These are phyloP conservation scores for Allenopithecus nigroviridis DNA, from an alignment of 2,797 vertebrate species.

Conservation along the genomic window DNA sequence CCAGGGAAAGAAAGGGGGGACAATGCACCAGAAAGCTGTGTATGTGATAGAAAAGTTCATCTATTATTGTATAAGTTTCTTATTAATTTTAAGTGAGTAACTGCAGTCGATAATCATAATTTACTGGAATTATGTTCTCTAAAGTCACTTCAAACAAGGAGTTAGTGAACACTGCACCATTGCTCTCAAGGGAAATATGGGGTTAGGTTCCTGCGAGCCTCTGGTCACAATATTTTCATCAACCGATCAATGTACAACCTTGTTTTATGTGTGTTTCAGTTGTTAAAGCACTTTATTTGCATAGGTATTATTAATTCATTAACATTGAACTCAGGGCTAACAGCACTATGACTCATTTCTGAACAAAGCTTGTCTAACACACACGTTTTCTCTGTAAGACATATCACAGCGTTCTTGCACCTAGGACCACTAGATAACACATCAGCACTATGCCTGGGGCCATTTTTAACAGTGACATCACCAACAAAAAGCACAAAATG, in stretches of 20 bases:
- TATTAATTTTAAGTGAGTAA: neutral
- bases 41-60: neutral
- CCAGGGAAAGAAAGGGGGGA: neutral
- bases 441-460: neutral
- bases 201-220: neutral
- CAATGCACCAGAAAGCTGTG: accelerated
- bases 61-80: neutral
- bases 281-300: neutral
- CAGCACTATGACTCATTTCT: neutral
- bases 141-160: neutral
- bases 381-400: neutral
- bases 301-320: neutral
- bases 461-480: neutral
- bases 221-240: neutral
- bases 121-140: too few relatives aligned
- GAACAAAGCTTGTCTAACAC: neutral
- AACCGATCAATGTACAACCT: accelerated
- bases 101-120: neutral
- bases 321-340: neutral
- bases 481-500: neutral
- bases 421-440: neutral
- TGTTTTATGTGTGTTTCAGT: neutral
- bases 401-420: neutral
- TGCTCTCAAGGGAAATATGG: accelerated
- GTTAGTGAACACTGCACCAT: neutral